phyloP scores from a whole-genome alignment of 2,797 vertebrate species.

The Ceryle rudis region DNA sequence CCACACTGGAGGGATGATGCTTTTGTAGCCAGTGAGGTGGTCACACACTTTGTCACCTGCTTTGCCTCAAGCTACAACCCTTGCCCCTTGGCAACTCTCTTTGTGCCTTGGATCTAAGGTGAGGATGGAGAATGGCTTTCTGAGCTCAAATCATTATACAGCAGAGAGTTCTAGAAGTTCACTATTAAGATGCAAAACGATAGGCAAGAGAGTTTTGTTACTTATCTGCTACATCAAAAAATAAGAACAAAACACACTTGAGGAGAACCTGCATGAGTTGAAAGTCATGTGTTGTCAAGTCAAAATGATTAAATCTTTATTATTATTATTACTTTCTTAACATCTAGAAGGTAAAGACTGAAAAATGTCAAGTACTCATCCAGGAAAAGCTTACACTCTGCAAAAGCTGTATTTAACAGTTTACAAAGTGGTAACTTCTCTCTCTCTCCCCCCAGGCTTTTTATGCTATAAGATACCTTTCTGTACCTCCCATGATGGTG shows the following conservation, averaged over 20 bases:
- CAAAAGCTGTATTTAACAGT: background rate
- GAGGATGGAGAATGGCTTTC: too few relatives aligned
- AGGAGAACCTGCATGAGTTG: background rate
- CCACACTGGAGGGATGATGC: background rate
- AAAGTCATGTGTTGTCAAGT: background rate
- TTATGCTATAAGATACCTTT: background rate
- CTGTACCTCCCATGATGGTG: background rate
- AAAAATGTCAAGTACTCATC: background rate
- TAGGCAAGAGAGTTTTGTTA: background rate
- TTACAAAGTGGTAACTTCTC: background rate
- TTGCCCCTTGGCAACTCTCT: background rate
- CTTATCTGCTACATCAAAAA: background rate
- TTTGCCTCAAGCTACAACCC: background rate
- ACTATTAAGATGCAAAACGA: background rate
- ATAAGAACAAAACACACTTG: background rate
- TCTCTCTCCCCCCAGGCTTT: background rate
- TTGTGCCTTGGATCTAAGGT: too few relatives aligned
- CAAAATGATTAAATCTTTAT: background rate
- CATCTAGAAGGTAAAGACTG: background rate
- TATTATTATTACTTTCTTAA: background rate
- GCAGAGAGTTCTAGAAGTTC: background rate
- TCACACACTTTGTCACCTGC: background rate
- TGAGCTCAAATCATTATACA: too few relatives aligned
- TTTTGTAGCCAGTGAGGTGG: background rate
- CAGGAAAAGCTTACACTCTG: background rate